Conservation (phyloP, 1,140 invertebrate genomes). For the Heterodera schachtii region DNA sequence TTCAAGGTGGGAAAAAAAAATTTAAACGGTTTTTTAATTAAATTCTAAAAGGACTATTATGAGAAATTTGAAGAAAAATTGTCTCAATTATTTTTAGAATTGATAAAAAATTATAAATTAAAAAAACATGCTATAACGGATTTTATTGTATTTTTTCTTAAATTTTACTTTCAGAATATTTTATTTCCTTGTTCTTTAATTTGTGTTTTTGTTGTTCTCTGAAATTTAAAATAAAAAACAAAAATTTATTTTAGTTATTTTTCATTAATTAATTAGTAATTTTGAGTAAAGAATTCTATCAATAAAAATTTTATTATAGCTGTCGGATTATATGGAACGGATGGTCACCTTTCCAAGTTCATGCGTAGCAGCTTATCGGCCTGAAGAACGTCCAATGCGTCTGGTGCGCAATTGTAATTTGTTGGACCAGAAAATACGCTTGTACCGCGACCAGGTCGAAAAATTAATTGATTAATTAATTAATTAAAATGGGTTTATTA, state of each 20-base stretch:
- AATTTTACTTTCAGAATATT: too few species aligned
- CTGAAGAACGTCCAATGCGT: conserved; percentile 58
- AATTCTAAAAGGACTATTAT: too few species aligned
- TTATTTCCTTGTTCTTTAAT: too few species aligned
- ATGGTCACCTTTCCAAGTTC: conserved; percentile 60
- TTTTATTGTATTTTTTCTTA: too few species aligned
- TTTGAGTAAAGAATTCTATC: not conserved
- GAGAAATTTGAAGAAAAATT: not conserved
- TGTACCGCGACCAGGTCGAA: conserved; percentile 46
- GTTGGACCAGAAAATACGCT: conserved; percentile 39
- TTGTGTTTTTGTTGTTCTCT: too few species aligned
- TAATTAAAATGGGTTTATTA: too few species aligned
- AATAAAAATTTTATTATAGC: not conserved
- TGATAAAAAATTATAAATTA: too few species aligned
- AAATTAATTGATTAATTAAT: not conserved
- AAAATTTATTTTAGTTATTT: too few species aligned
- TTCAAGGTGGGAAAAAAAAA: conserved; percentile 44
- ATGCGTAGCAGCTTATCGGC: conserved; percentile 54
- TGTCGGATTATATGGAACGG: conserved; percentile 37
- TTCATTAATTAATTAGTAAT: not conserved
- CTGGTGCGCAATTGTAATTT: conserved; percentile 54
- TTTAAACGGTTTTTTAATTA: not conserved
- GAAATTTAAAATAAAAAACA: too few species aligned
- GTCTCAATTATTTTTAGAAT: not conserved
- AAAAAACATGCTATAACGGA: too few species aligned